Evolutionary conservation across 2,888 invertebrate species (phyloP), one percentile per base, ranked within the genome.

Genomic region (Tanypteryx hageni): DNA sequence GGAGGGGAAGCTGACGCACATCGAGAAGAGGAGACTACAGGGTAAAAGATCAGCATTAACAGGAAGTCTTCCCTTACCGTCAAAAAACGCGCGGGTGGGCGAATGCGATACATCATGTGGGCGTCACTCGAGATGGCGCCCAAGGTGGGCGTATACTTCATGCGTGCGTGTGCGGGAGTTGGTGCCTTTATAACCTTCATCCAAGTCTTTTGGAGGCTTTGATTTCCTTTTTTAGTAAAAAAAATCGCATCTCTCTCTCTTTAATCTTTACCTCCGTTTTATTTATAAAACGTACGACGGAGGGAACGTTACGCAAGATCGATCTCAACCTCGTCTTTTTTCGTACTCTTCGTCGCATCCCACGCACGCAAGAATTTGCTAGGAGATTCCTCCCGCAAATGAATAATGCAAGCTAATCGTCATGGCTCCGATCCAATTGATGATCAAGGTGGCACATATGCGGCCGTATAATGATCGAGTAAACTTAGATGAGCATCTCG

Each of bases 51-150:
- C 76, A 13, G 76, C 76, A 27, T 13, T 22, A 76, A 76, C 11
- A 22, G 10, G 76, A 76, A 76, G 22, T 76, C 76, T n/a, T 18
- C 22, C 18, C 18, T 18, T n/a, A 22, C 68, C 22, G 27, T 22
- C 22, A 22, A 27, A 76, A 76, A 76, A 76, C 8, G 22, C 22
- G 22, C 68, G n/a, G 68, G 68, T 18, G 44, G 68, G 68, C 68
- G 76, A 76, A 76, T 14, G 76, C 22, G 76, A 76, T 76, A 76
- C 18, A 13, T 76, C 18, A 76, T 76, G 76, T 10, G 76, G 76
- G 76, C 76, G 76, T 27, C 27, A 22, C 27, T 27, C 76, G 76
- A 76, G 76, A 76, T 76, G 76, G 22, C 68, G 68, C 68, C 68
- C 9, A 11, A 68, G 18, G 68, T 68, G 68, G 68, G 68, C 68